These are phyloP conservation scores for Cryptotis parvus DNA, from an alignment of 2,113 vertebrate genomes.

Conservation along the genomic window DNA sequence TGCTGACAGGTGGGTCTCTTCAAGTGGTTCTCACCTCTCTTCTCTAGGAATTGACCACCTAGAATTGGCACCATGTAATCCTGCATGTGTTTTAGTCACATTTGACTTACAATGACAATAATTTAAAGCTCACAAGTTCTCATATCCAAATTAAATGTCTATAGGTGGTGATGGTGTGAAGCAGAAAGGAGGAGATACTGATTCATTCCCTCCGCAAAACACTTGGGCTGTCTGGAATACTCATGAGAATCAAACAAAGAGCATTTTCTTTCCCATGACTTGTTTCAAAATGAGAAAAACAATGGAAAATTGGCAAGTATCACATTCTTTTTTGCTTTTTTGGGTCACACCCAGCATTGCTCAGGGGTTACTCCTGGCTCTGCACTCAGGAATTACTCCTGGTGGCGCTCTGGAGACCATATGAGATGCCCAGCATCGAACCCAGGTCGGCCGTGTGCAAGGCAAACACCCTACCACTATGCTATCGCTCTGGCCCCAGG, in stretches of 20 bases:
- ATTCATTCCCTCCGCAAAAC: not conserved
- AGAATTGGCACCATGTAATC: not conserved
- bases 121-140: not conserved
- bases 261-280: slow-evolving; percentile 37
- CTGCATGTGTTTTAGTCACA: not conserved
- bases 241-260: slow-evolving; percentile 23
- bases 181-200: not conserved
- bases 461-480: too few species aligned
- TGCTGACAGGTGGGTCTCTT: not conserved
- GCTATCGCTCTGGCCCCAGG: too few species aligned
- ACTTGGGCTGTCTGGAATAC: not conserved
- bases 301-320: too few species aligned
- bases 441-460: too few species aligned
- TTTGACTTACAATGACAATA: not conserved
- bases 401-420: too few species aligned
- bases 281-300: slow-evolving; percentile 50
- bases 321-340: too few species aligned
- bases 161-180: too few species aligned
- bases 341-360: too few species aligned
- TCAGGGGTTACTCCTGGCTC: too few species aligned
- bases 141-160: not conserved
- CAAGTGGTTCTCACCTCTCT: not conserved
- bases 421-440: too few species aligned
- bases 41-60: not conserved
- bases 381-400: too few species aligned